These are phyloP conservation scores for Phocides pigmalion DNA, from an alignment of 1,140 invertebrate genomes.

Conservation along the genomic window DNA sequence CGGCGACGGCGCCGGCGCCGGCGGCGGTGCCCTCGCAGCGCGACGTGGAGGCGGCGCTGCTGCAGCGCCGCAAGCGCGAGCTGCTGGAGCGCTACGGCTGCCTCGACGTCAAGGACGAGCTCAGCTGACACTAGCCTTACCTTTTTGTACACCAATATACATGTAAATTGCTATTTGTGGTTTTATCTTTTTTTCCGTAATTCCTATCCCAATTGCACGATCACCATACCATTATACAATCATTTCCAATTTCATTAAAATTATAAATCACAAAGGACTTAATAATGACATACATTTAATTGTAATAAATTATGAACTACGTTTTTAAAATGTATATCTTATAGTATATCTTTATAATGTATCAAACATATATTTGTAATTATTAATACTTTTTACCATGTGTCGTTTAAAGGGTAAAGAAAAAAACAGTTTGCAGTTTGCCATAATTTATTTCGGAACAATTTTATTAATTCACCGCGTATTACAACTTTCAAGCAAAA, in stretches of 20 bases:
- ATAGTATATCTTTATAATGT: no score
- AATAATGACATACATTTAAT: no score
- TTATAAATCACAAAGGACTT: no score
- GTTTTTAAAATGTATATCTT: no score
- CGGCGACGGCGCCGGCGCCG: slow-evolving; percentile 79
- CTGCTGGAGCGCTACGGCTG: slow-evolving; percentile 90
- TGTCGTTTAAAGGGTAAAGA: not conserved
- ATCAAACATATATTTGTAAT: no score
- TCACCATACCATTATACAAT: no score
- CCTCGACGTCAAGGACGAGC: slow-evolving; percentile 73
- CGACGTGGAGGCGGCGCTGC: slow-evolving; percentile 94
- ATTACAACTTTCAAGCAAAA: slow-evolving; percentile 58
- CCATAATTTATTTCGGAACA: slow-evolving; percentile 65
- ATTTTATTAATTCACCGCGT: slow-evolving; percentile 47
- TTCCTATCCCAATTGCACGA: not conserved
- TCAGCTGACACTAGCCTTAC: slow-evolving; percentile 51
- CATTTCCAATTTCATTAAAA: no score
- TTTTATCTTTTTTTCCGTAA: slow-evolving; percentile 2
- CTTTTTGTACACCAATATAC: slow-evolving; percentile 37
- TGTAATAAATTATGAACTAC: no score
- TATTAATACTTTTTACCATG: no score
- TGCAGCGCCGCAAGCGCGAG: slow-evolving; percentile 95
- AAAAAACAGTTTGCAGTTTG: slow-evolving; percentile 40
- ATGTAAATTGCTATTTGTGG: slow-evolving; percentile 22
- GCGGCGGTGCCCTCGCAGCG: slow-evolving; percentile 94